Evolutionary conservation across 2,888 invertebrate genomes (phyloP), one percentile per base, ranked within the genome.

Genomic region (Pseudanteris insignis): DNA sequence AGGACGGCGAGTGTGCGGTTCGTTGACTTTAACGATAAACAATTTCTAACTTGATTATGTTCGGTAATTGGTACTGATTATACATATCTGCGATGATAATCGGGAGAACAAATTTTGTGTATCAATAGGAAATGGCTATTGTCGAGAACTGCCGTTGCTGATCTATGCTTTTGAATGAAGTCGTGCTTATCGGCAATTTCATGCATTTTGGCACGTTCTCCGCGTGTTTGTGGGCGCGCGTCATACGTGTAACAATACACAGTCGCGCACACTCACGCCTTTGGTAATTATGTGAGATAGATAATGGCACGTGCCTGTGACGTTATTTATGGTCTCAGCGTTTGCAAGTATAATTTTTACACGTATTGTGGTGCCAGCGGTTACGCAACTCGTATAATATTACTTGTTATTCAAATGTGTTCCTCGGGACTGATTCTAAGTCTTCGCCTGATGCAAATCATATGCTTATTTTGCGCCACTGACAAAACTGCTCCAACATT

Each of bases 291-390:
- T 55, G 63, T 62, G 50, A 67, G 67, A 53, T 63, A 69, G 68
- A 73, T 71, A 74, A 73, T 70, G 70, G 71, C 73, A 72, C 70
- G 74, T 73, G 73, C 69, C 67, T 50, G 60, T 73, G 70, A 74
- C 74, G 70, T 73, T 74, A 74, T 72, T 75, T 72, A 73, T 66
- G 71, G 63, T 64, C 63, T 47, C 60, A 50, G 50, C 64, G 70
- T 74, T 73, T 73, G 73, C 74, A 75, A 73, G 74, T 72, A 74
- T 73, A 72, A 74, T 74, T 75, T 73, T 72, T 71, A 73, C 73
- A 70, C 71, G 70, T 70, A 63, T 65, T 59, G 61, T 66, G 64
- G 67, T 58, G 60, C 60, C 61, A 28, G 50, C 47, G 70, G 66
- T 70, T 70, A 71, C 71, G 73, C 73, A 70, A 63, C 59, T 68